Evolutionary conservation across 2,797 vertebrate species (phyloP), one percentile per base, ranked within the genome.

Genomic region (Thunnus albacares): DNA sequence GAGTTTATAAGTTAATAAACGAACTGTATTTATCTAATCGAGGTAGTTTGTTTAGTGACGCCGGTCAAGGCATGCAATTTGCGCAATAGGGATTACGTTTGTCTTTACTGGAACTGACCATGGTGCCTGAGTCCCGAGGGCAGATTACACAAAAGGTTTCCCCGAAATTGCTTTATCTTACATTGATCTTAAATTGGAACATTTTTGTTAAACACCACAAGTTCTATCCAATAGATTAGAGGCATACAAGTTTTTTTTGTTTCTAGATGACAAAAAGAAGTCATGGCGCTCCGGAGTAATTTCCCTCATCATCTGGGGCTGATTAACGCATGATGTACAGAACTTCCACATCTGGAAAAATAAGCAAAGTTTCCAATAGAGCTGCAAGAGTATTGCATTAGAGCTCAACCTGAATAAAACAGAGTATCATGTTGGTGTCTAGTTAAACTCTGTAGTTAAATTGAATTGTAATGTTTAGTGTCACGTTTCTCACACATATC

Each of bases 21-120:
- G 10, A 15, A 13, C n/a, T 26, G 17, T 55, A 12, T 80, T 65
- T 81, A 18, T 33, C 5, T 38, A 6, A 56, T n/a, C 33, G 30
- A 52, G 38, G 26, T 15, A 17, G 24, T 38, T 26, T 43, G 56
- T 55, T 56, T 43, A 49, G 35, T 53, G 38, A 71, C 73, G 47
- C 77, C 69, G 64, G 61, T 56, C 51, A 0, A 7, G 28, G 57
- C 57, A 61, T 20, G 67, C 28, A 78, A 77, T 82, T 92, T 93
- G 77, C 81, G 82, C 83, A 94, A 91, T 58, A 11, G 20, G 65
- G 75, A 85, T 89, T 88, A 82, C 70, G 51, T 2, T 38, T 51
- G 77, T 74, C 77, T 86, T 94, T 94, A 89, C 93, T 93, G 94
- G 93, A 94, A 95, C 28, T 90, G 91, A 84, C 85, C 79, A 72